A percentile compares a stretch with the other conserved stretches of the same genome.
These are phyloP conservation scores for Sminthurinus signatus DNA, from an alignment of 1,140 invertebrate species.

Conservation along the genomic window DNA sequence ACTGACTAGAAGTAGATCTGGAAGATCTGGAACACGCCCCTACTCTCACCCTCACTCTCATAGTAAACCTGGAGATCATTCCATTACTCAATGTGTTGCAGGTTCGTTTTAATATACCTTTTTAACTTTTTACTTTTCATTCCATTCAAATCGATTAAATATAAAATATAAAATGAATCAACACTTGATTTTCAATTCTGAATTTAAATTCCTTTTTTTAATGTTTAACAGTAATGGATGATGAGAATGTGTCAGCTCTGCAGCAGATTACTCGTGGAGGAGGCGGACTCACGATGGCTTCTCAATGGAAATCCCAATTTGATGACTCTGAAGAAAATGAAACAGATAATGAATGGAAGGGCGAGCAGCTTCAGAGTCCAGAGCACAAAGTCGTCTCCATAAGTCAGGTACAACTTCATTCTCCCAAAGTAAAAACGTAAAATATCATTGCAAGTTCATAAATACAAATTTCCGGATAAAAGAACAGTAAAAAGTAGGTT, in stretches of 20 bases:
- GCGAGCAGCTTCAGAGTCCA: conserved; percentile 64
- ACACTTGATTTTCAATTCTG: too few relatives aligned
- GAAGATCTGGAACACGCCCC: conserved; percentile 36
- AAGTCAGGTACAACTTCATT: conserved; percentile 40
- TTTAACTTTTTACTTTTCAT: too few relatives aligned
- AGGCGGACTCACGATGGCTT: conserved; percentile 69
- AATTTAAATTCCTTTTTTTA: too few relatives aligned
- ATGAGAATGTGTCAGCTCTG: conserved; percentile 80
- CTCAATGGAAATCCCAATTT: conserved; percentile 90
- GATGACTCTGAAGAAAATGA: conserved; percentile 87
- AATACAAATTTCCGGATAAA: too few relatives aligned
- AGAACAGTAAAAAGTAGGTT: too few relatives aligned
- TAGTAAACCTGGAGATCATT: conserved; percentile 50
- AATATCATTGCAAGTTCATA: too few relatives aligned
- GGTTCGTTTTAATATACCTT: too few relatives aligned
- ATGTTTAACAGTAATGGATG: conserved; percentile 88
- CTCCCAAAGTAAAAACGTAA: too few relatives aligned
- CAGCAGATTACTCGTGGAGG: conserved; percentile 66
- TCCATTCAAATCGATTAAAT: too few relatives aligned
- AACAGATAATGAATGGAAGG: conserved; percentile 87
- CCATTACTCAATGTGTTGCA: conserved; percentile 82
- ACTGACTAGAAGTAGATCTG: conserved; percentile 30
- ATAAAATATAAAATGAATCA: too few relatives aligned
- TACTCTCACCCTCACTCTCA: conserved; percentile 40
- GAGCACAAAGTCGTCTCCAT: conserved; percentile 52